Evolutionary conservation across 2,888 invertebrate genomes (phyloP).

Genomic region (Antitype chi): DNA sequence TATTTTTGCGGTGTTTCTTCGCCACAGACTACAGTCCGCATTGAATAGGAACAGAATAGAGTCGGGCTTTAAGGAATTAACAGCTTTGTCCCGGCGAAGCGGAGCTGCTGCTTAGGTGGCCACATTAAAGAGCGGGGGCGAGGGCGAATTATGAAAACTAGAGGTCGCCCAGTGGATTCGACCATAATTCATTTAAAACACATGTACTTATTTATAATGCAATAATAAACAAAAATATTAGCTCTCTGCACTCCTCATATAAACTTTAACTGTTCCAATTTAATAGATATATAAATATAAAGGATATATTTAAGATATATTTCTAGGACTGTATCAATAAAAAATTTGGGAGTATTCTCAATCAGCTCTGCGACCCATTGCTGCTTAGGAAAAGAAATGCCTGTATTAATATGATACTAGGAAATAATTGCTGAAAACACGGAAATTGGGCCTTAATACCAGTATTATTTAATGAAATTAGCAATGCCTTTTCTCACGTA

Average conservation of each 20-base stretch:
- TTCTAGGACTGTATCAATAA: not conserved
- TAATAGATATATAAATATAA: not conserved
- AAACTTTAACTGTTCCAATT: too few relatives aligned
- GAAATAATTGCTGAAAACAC: not conserved
- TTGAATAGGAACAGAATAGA: slow-evolving; percentile 84
- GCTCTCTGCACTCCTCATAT: too few relatives aligned
- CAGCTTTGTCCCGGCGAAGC: slow-evolving; percentile 82
- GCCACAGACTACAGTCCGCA: slow-evolving; percentile 82
- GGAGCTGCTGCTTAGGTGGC: slow-evolving; percentile 49
- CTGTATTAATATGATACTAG: not conserved
- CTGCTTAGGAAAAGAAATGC: not conserved
- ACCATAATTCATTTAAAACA: too few relatives aligned
- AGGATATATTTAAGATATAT: not conserved
- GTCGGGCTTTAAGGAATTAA: slow-evolving; percentile 86
- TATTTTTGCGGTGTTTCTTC: slow-evolving; percentile 89
- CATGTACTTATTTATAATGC: too few relatives aligned
- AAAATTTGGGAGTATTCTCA: not conserved
- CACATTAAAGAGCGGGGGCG: slow-evolving; percentile 48
- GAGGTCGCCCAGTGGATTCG: too few relatives aligned
- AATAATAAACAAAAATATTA: too few relatives aligned
- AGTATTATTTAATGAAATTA: not conserved
- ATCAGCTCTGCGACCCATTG: not conserved
- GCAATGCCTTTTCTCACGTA: too few relatives aligned
- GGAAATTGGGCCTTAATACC: not conserved
- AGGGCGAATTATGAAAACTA: slow-evolving; percentile 24